Percentiles rank a stretch among this genome's conserved stretches.
These are phyloP conservation scores for Tenthredo livida DNA, from an alignment of 2,888 invertebrate species.

Conservation along the genomic window DNA sequence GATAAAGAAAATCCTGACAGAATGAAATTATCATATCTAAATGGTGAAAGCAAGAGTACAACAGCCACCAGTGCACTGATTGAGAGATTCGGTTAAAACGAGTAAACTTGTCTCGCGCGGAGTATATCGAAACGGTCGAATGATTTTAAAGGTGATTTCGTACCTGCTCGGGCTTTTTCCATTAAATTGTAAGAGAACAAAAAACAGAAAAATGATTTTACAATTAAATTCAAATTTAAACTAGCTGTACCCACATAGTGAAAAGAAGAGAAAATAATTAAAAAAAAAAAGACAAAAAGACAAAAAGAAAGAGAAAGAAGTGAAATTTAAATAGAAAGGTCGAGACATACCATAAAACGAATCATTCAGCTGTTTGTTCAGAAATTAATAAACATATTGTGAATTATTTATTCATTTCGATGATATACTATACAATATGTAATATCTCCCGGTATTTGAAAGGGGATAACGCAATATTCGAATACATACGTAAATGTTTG, in stretches of 20 bases:
- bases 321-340: background rate
- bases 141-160: background rate
- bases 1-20: background rate
- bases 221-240: no score
- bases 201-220: background rate
- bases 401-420: background rate
- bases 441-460: background rate
- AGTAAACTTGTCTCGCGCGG: background rate
- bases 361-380: background rate
- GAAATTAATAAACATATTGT: background rate
- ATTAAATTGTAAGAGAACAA: background rate
- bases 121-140: background rate
- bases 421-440: background rate
- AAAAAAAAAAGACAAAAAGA: background rate
- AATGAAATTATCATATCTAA: background rate
- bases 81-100: slow-evolving; percentile 7
- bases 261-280: no score
- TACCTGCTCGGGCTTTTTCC: background rate
- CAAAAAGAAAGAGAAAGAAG: background rate
- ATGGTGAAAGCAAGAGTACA: background rate
- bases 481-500: background rate
- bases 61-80: background rate
- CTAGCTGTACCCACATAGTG: background rate
- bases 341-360: background rate
- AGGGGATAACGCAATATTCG: background rate